Evolutionary conservation across 2,888 invertebrate genomes (phyloP).

Genomic region (Platypus cylindrus): DNA sequence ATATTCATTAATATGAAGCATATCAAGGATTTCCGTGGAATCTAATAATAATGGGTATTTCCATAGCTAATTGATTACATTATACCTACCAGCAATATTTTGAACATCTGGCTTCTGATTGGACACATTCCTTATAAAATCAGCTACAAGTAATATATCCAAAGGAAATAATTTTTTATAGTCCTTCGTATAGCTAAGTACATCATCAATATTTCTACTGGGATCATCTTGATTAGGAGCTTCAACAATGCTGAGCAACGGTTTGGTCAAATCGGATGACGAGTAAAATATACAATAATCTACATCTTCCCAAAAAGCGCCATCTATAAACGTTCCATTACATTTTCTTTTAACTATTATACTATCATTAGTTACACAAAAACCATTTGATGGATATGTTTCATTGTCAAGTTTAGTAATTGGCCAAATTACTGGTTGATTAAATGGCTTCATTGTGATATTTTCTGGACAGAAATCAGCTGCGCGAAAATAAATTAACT

Average conservation of each 20-base stretch:
- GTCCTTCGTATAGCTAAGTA: slow-evolving; percentile 2
- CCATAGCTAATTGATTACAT: not conserved
- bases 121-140: slow-evolving; percentile 12
- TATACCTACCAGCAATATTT: slow-evolving; percentile 8
- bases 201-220: not conserved
- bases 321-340: slow-evolving; percentile 41
- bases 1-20: not conserved
- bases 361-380: slow-evolving; percentile 43
- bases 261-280: slow-evolving; percentile 5
- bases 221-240: not conserved
- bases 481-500: slow-evolving; percentile 14
- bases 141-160: slow-evolving; percentile 15
- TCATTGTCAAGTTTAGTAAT: slow-evolving; percentile 6
- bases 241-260: not conserved
- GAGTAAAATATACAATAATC: slow-evolving; percentile 15
- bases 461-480: slow-evolving; percentile 15
- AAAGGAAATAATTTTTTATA: slow-evolving; percentile 7
- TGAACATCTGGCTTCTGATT: slow-evolving; percentile 8
- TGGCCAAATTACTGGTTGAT: slow-evolving; percentile 17
- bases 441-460: slow-evolving; percentile 5
- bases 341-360: slow-evolving; percentile 44
- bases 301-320: slow-evolving; percentile 41
- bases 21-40: not conserved
- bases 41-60: not conserved
- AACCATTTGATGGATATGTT: slow-evolving; percentile 14